Conservation (phyloP, 2,113 vertebrate genomes). For the Rhinogobius similis region DNA sequence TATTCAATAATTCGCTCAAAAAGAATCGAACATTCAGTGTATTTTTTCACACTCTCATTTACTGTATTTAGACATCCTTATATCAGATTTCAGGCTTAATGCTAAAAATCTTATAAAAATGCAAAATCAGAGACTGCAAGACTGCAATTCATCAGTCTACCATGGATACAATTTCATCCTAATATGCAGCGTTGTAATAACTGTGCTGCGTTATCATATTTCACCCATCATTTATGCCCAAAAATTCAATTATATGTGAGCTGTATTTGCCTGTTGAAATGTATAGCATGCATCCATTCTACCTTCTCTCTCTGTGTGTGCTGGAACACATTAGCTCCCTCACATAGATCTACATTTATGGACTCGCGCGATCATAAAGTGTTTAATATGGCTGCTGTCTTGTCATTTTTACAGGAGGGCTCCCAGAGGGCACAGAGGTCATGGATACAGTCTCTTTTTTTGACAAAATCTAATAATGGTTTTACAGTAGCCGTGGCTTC, state of each 20-base stretch:
- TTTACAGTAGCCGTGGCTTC: constrained; percentile 42
- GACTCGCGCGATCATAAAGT: background rate
- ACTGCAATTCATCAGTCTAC: too few species aligned
- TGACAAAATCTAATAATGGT: constrained; percentile 42
- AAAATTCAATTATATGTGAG: background rate
- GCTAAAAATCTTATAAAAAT: too few species aligned
- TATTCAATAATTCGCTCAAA: too few species aligned
- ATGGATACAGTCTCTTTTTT: constrained; percentile 18
- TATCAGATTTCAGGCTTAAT: too few species aligned
- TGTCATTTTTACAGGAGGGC: constrained; percentile 19
- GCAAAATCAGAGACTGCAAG: too few species aligned
- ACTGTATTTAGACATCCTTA: too few species aligned
- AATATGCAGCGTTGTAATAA: background rate
- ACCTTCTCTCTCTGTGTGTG: background rate
- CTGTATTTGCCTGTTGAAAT: background rate
- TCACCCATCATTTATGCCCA: background rate
- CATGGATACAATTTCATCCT: background rate
- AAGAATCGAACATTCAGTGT: too few species aligned
- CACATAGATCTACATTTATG: background rate
- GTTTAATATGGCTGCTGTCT: background rate
- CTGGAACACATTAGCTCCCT: background rate
- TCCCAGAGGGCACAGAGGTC: constrained; percentile 7
- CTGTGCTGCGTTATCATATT: background rate
- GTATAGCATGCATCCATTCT: background rate
- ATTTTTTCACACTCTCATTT: too few species aligned